Conservation (phyloP, 2,113 vertebrate species). For the Melospiza melodia region DNA sequence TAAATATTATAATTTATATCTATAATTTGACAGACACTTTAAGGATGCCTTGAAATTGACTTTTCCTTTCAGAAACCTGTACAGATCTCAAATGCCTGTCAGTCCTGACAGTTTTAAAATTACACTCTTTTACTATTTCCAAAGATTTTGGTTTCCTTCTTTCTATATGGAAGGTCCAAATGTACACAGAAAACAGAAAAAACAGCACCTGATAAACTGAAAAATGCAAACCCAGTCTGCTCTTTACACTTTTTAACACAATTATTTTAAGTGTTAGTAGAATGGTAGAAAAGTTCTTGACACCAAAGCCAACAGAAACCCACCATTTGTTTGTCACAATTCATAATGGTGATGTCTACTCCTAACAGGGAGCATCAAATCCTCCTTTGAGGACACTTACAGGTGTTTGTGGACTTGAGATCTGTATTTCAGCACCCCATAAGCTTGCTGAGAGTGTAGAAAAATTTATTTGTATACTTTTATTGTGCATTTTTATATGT, state of each 20-base stretch:
- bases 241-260: neutral
- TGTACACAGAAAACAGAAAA: neutral
- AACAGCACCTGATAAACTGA: neutral
- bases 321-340: neutral
- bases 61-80: neutral
- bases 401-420: neutral
- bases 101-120: neutral
- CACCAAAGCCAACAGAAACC: neutral
- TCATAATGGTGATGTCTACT: neutral
- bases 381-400: neutral
- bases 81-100: neutral
- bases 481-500: neutral
- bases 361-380: rapidly evolving
- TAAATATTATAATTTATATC: neutral
- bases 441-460: neutral
- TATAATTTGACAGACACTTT: neutral
- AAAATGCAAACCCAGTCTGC: neutral
- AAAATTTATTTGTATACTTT: neutral
- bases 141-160: neutral
- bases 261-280: neutral
- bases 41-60: neutral
- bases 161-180: neutral
- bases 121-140: neutral
- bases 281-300: neutral
- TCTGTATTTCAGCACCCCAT: neutral